Evolutionary conservation across 2,113 vertebrate genomes (phyloP).

Genomic region (Pavo muticus): DNA sequence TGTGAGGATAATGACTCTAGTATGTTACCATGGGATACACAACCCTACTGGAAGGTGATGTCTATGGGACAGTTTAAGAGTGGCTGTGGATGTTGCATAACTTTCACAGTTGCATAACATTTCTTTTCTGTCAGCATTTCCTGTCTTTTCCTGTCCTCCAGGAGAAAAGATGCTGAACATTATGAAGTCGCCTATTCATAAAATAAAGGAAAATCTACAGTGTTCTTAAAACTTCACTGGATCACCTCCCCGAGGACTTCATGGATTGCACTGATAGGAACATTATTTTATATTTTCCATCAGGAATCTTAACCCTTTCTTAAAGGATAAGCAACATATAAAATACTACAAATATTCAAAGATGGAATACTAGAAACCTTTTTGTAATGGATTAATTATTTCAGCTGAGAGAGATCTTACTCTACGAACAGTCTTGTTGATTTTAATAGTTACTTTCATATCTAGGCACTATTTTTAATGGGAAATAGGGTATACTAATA

Average conservation of each 20-base stretch:
- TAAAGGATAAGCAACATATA: background rate
- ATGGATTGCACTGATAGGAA: background rate
- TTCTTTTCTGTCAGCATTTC: background rate
- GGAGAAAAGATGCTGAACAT: background rate
- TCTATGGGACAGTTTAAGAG: background rate
- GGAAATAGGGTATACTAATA: background rate
- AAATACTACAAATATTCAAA: background rate
- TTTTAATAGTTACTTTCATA: background rate
- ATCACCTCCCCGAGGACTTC: background rate
- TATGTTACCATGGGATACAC: background rate
- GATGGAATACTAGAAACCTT: background rate
- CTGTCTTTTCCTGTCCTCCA: background rate
- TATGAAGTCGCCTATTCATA: background rate
- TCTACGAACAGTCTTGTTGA: background rate
- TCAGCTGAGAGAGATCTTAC: background rate
- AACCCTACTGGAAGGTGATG: background rate
- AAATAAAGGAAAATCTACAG: background rate
- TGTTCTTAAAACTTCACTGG: background rate
- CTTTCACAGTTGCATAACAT: no score
- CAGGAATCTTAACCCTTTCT: background rate
- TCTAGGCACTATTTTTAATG: background rate
- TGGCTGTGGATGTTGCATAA: background rate
- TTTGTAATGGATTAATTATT: background rate
- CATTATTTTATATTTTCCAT: background rate
- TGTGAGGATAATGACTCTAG: background rate